Evolutionary conservation across 1,140 invertebrate species (phyloP).

Genomic region (Gyrodactylus salaris): DNA sequence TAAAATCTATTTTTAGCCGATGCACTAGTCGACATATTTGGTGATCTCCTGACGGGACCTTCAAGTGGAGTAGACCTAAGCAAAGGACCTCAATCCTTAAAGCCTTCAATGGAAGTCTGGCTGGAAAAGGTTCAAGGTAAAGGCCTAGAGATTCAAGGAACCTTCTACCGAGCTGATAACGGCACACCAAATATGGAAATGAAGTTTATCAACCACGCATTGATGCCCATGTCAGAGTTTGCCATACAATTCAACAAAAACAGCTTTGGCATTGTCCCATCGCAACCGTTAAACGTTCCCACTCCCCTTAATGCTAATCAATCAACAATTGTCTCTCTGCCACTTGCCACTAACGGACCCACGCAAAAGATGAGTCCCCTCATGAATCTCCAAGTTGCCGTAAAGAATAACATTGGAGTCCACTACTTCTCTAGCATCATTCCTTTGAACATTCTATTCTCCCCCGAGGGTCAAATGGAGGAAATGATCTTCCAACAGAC

Average conservation of each 20-base stretch:
- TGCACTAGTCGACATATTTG: constrained; percentile 24
- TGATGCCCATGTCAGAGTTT: constrained; percentile 78
- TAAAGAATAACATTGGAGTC: constrained; percentile 94
- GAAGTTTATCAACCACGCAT: constrained; percentile 77
- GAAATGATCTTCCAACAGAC: constrained; percentile 79
- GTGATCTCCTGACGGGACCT: constrained; percentile 13
- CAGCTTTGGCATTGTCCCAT: constrained; percentile 57
- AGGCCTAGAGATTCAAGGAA: constrained; percentile 65
- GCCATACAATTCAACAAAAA: constrained; percentile 97
- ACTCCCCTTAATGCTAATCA: constrained; percentile 48
- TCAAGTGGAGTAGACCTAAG: not conserved
- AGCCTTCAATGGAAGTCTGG: constrained; percentile 28
- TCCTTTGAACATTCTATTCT: constrained; percentile 63
- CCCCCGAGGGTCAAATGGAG: constrained; percentile 83
- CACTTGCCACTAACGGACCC: constrained; percentile 45
- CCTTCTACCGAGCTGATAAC: constrained; percentile 35
- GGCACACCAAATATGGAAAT: constrained; percentile 73
- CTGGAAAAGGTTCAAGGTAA: constrained; percentile 63
- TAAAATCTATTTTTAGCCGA: constrained; percentile 7
- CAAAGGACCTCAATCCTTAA: not conserved
- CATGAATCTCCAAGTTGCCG: constrained; percentile 72
- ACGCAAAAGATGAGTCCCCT: constrained; percentile 85
- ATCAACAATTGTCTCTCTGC: constrained; percentile 36
- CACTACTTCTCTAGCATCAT: constrained; percentile 82
- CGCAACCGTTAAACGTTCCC: constrained; percentile 38